Evolutionary conservation across 2,888 invertebrate genomes (phyloP), one percentile per base, ranked within the genome.

Genomic region (Apomyelois bistriatella): DNA sequence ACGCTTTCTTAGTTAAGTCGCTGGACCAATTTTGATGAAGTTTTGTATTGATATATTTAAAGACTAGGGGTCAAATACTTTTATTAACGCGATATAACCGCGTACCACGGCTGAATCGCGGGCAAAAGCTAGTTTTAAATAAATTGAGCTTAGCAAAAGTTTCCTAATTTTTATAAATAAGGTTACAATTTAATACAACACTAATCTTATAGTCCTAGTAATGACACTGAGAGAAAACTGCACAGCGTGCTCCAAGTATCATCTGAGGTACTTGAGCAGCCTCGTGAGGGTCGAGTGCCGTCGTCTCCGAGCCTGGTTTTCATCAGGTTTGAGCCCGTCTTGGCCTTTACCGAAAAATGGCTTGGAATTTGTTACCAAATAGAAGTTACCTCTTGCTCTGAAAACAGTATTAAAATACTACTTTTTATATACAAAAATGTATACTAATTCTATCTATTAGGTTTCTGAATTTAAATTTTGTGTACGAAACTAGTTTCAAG

Each of bases 311-410:
- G 56, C 49, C 53, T 68, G 66, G 52, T 59, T 60, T 36, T 55
- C 53, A 52, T 65, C 65, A 0, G 83, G 79, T 22, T 55, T 68
- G 17, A 76, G 57, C 0, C 88, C 88, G 8, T 65, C 66, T 0
- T 35, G 7, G 0, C 83, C 84, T 64, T 68, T 72, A 3, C 79
- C 79, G 59, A 62, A 89, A 0, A 76, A 75, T 0, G 79, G 54
- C 0, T 58, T 58, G 0, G 66, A 10, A 46, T 79, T 79, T 8
- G 90, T 90, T 0, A 70, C 73, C 12, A 90, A 66, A 62, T 69
- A 90, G 60, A 66, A 89, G 68, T 87, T 82, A 10, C 89, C 90
- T 55, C 66, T 68, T 2, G 82, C 78, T 22, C 90, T 90, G 81
- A 48, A 32, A 37, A 10, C 1, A n/a, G n/a, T n/a, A 9, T 32